Percentiles rank a stretch among this genome's conserved stretches.
Evolutionary conservation across 1,140 invertebrate species (phyloP).

Genomic region (Drosophila busckii): DNA sequence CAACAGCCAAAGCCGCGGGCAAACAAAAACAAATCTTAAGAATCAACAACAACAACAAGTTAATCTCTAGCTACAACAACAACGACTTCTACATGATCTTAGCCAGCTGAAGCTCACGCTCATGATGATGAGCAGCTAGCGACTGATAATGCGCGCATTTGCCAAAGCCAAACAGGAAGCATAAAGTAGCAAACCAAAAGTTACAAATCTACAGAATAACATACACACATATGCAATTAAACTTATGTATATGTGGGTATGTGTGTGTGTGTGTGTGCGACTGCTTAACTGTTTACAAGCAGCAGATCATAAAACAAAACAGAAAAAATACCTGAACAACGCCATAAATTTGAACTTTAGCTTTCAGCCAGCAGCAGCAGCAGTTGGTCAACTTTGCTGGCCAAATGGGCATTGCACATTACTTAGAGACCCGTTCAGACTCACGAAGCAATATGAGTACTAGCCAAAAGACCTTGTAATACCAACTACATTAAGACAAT

Average conservation of each 20-base stretch:
- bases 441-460: too few species aligned
- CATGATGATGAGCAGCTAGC: conserved; percentile 13
- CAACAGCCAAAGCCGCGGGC: conserved; percentile 3
- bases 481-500: too few species aligned
- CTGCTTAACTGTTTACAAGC: conserved; percentile 55
- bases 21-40: conserved; percentile 49
- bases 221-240: conserved; percentile 12
- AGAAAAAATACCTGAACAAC: conserved; percentile 69
- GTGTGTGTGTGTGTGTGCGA: conserved; percentile 9
- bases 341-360: conserved; percentile 64
- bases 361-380: conserved; percentile 38
- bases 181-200: conserved; percentile 48
- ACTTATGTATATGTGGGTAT: conserved; percentile 13
- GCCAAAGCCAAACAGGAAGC: conserved; percentile 57
- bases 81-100: conserved; percentile 40
- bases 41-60: conserved; percentile 30
- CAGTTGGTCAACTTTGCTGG: conserved; percentile 22
- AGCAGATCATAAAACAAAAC: conserved; percentile 55
- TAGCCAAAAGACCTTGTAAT: too few species aligned
- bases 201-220: conserved; percentile 32
- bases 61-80: conserved; percentile 24
- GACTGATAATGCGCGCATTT: conserved; percentile 37
- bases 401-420: conserved; percentile 3
- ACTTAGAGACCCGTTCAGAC: not conserved
- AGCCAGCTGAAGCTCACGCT: conserved; percentile 38